Percentiles rank a stretch among this genome's conserved stretches.
These are phyloP conservation scores for Galleria mellonella DNA, from an alignment of 1,140 invertebrate genomes.

Conservation along the genomic window DNA sequence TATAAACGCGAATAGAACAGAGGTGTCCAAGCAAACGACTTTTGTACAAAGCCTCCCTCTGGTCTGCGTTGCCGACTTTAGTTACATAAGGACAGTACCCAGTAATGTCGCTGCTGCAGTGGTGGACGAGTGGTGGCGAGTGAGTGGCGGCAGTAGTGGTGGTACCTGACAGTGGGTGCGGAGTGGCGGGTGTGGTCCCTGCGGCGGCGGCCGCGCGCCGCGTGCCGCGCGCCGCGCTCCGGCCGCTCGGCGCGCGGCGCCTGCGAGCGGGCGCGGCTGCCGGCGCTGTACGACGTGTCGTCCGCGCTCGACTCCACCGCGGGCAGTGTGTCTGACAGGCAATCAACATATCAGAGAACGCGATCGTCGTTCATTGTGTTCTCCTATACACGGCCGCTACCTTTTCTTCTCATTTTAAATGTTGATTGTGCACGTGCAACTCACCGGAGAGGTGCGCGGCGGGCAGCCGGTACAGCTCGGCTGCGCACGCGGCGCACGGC, in stretches of 20 bases:
- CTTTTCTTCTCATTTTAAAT: too few species aligned
- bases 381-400: too few species aligned
- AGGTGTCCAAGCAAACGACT: too few species aligned
- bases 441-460: constrained; percentile 34
- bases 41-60: too few species aligned
- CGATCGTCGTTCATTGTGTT: too few species aligned
- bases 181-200: constrained; percentile 19
- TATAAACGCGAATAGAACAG: too few species aligned
- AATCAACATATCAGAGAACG: neutral
- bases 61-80: too few species aligned
- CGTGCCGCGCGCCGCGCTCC: constrained; percentile 7
- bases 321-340: constrained; percentile 37
- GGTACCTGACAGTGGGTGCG: constrained; percentile 32
- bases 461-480: constrained; percentile 43
- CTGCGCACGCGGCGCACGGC: constrained; percentile 79
- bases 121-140: neutral
- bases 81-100: too few species aligned
- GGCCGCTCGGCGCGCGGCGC: constrained; percentile 3
- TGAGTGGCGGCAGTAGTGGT: too few species aligned
- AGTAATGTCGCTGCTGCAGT: too few species aligned
- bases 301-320: constrained; percentile 44
- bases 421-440: too few species aligned
- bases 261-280: constrained; percentile 4
- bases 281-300: constrained; percentile 31
- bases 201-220: constrained; percentile 15